Percentiles rank a stretch among this genome's conserved stretches.
These are phyloP conservation scores for Orchesella flavescens DNA, from an alignment of 2,888 invertebrate genomes.

Conservation along the genomic window DNA sequence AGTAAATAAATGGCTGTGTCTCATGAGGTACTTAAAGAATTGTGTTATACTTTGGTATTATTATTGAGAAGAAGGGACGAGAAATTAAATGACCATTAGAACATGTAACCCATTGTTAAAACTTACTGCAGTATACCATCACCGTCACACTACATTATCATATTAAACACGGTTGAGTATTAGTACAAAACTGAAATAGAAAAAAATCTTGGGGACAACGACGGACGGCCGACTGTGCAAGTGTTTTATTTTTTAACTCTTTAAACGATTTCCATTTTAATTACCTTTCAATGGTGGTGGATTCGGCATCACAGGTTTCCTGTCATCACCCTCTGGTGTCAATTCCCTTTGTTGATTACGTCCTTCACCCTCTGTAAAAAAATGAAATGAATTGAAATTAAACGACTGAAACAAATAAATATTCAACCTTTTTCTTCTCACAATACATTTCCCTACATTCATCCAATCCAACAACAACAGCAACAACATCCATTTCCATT, in stretches of 20 bases:
- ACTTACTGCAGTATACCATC: too few relatives aligned
- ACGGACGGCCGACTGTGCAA: not conserved
- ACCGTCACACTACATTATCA: too few relatives aligned
- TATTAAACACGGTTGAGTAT: too few relatives aligned
- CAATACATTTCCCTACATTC: constrained; percentile 1
- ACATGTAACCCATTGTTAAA: too few relatives aligned
- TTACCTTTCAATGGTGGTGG: constrained; percentile 72
- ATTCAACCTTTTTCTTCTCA: constrained; percentile 1
- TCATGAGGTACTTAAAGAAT: not conserved
- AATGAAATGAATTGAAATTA: constrained; percentile 26
- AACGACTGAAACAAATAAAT: constrained; percentile 21
- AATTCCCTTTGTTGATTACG: constrained; percentile 68
- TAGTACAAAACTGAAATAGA: too few relatives aligned
- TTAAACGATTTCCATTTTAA: constrained; percentile 28
- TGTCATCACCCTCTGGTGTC: constrained; percentile 72
- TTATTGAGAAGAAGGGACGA: too few relatives aligned
- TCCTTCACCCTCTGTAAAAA: constrained; percentile 71
- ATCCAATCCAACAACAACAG: not conserved
- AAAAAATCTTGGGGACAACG: too few relatives aligned
- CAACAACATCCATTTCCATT: constrained; percentile 12
- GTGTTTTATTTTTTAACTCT: not conserved
- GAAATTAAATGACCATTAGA: too few relatives aligned
- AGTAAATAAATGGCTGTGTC: not conserved
- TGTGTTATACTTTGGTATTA: too few relatives aligned
- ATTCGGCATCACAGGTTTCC: constrained; percentile 69